Evolutionary conservation across 2,113 vertebrate genomes (phyloP), one percentile per base, ranked within the genome.

Genomic region (Phalacrocorax pelagicus): DNA sequence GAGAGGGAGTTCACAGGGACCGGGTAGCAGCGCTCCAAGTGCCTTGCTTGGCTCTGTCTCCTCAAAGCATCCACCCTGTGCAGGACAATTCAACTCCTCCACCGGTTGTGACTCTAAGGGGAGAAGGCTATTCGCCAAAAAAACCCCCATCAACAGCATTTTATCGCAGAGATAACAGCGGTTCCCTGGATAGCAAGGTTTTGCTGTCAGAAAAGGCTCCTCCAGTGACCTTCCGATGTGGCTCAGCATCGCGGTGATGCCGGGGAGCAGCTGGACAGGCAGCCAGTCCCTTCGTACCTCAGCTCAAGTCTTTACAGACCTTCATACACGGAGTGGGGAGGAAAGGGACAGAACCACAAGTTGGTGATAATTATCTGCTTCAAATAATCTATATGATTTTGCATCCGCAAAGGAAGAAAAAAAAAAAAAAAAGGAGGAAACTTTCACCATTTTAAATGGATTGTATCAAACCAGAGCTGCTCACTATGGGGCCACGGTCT

Each of bases 181-280:
- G 62, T 78, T 86, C 81, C 66, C 44, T 75, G 71, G 67, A 66
- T 20, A 95, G 49, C 30, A 40, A 66, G 55, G 24, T 65, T n/a
- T 49, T 9, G 34, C 18, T 71, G 71, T n/a, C 71, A 80, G 58
- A 57, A 85, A 36, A 51, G 51, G 55, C 51, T 90, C 30, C 46
- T 9, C 14, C 0, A 0, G 42, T 34, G 40, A 83, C 29, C 34
- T 78, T 69, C 4, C 0, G 1, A 6, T 7, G 22, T 0, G 2
- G 40, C 36, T 81, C 34, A 38, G 74, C 49, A 47, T 4, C 4
- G 1, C 0, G 0, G 71, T 0, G 4, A 36, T 75, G 46, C 46
- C 0, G 0, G 52, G 30, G 52, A 78, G 71, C 6, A 11, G 57
- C 36, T 42, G 52, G 57, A 74, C 52, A 62, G 23, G 27, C 0